These are phyloP conservation scores for Percopsis omiscomaycus DNA, from an alignment of 2,797 vertebrate genomes.

Conservation along the genomic window DNA sequence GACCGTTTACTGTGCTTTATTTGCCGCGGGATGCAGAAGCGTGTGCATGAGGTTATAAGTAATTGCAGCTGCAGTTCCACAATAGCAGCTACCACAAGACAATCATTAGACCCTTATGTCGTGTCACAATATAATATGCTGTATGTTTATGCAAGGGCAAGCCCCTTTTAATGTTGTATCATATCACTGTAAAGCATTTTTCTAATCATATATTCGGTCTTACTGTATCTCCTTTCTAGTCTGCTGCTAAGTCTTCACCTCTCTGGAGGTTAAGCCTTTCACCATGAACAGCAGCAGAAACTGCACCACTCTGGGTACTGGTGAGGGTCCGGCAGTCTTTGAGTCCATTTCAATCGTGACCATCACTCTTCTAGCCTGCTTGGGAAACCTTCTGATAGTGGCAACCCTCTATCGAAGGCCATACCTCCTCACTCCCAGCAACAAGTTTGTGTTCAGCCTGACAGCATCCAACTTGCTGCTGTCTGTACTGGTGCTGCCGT, in stretches of 20 bases:
- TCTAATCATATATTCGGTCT: not conserved
- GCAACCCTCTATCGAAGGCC: conserved; percentile 91
- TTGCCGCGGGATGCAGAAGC: too few species aligned
- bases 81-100: too few species aligned
- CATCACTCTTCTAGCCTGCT: conserved; percentile 88
- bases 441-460: conserved; percentile 98
- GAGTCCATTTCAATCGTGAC: conserved; percentile 88
- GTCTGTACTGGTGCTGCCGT: conserved; percentile 90
- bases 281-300: conserved; percentile 88
- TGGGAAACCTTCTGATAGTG: conserved; percentile 93
- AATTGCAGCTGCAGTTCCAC: too few species aligned
- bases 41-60: too few species aligned
- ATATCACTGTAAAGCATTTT: not conserved
- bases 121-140: too few species aligned
- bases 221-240: conserved; percentile 56
- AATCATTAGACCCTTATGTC: too few species aligned
- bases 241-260: conserved; percentile 71
- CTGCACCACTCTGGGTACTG: conserved; percentile 75
- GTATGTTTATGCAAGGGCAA: too few species aligned
- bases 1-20: too few species aligned
- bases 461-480: conserved; percentile 95
- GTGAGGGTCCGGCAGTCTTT: conserved; percentile 71
- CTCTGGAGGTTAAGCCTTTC: conserved; percentile 54
- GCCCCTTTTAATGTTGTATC: too few species aligned
- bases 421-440: conserved; percentile 96